Evolutionary conservation across 2,888 invertebrate genomes (phyloP).

Genomic region (Carpatolechia fugitivella): DNA sequence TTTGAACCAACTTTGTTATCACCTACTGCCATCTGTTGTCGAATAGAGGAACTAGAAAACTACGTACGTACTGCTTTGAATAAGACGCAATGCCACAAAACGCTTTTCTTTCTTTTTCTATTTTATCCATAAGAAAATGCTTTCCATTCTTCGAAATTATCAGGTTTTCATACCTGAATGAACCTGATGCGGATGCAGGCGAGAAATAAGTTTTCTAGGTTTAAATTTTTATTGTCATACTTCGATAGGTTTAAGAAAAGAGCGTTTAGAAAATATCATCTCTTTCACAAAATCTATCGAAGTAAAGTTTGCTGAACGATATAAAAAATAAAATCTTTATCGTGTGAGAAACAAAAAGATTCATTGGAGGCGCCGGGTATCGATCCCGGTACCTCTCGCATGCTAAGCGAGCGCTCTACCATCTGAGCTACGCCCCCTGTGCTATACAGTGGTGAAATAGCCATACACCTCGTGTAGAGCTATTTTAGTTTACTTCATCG

Average conservation of each 20-base stretch:
- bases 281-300: too few relatives aligned
- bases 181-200: background rate
- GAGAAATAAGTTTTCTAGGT: background rate
- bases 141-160: constrained; percentile 20
- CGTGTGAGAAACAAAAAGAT: too few relatives aligned
- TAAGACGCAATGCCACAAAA: too few relatives aligned
- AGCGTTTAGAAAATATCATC: too few relatives aligned
- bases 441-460: fast-evolving
- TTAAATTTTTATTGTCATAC: background rate
- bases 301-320: too few relatives aligned
- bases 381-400: constrained; percentile 79
- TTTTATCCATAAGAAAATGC: background rate
- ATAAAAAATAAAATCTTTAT: too few relatives aligned
- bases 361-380: constrained; percentile 73
- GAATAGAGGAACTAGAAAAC: constrained; percentile 27
- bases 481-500: too few relatives aligned
- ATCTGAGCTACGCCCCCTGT: constrained; percentile 60
- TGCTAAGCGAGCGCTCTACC: constrained; percentile 72
- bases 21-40: constrained; percentile 33
- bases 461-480: background rate
- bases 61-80: background rate
- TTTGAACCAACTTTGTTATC: too few relatives aligned
- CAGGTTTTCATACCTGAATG: constrained; percentile 26
- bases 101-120: too few relatives aligned
- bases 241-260: background rate